Evolutionary conservation across 1,140 invertebrate genomes (phyloP).

Genomic region (Zaprionus tsacasi): DNA sequence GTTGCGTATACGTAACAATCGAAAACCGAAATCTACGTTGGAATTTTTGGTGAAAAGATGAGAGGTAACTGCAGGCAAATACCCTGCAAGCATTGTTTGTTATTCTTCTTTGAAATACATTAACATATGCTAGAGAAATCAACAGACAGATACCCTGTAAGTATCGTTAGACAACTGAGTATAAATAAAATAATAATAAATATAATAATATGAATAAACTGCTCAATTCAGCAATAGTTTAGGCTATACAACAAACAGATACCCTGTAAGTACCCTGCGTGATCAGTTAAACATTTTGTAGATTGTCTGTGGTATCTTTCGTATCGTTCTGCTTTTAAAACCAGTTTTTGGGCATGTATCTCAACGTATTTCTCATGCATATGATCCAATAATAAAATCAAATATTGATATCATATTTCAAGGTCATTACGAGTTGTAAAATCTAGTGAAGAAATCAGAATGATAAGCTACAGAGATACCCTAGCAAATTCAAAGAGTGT

Average conservation of each 20-base stretch:
- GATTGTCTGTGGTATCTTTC: too few relatives aligned
- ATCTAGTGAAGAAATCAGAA: not conserved
- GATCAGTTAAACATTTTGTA: not conserved
- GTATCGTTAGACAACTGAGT: too few relatives aligned
- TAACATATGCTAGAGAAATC: too few relatives aligned
- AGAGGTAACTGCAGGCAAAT: not conserved
- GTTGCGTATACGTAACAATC: slow-evolving; percentile 13
- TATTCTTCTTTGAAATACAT: not conserved
- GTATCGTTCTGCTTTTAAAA: not conserved
- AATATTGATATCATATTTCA: slow-evolving; percentile 17
- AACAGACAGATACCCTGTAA: too few relatives aligned
- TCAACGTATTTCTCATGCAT: not conserved
- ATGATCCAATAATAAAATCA: not conserved
- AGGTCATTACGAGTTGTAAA: not conserved
- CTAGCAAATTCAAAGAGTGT: not conserved
- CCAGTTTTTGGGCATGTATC: slow-evolving; percentile 1
- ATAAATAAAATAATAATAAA: too few relatives aligned
- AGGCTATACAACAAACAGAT: not conserved
- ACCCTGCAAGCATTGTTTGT: not conserved
- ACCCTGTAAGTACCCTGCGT: not conserved
- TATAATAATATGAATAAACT: too few relatives aligned
- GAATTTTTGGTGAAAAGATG: not conserved
- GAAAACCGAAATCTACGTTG: not conserved
- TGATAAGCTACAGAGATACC: not conserved
- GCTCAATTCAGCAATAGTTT: too few relatives aligned